Base-by-base conservation (phyloP, 2,113 vertebrate genomes). In the Colossoma macropomum region DNA sequence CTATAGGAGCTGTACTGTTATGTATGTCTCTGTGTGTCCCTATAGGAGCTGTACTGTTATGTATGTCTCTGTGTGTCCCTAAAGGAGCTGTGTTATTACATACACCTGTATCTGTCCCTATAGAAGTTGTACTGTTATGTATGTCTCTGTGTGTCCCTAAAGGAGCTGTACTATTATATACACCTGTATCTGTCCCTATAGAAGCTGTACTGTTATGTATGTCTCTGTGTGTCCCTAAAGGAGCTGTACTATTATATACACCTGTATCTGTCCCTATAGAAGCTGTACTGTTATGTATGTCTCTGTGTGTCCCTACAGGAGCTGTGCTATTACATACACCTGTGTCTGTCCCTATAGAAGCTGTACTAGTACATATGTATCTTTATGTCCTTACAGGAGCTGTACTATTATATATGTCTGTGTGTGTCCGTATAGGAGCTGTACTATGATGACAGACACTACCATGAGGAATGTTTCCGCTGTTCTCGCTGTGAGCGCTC, bases 401-500 rank as follows among this genome's bases (percentile, higher is more conserved):
- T 71, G 34, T 45, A 25, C 34, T 69, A 23, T n/a, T 32, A 69
- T 60, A n/a, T 59, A 7, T 68, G 41, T 79, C 48, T 74, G 21
- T 60, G 12, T 77, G 65, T 84, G n/a, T 74, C 34, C 70, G 75
- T 34, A 0, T 90, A 99, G 98, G 98, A 99, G 89, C 95, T 99
- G 72, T 96, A 96, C 92, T 98, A 97, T 0, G 96, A 99, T 89
- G 93, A 98, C 84, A 93, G 95, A 16, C 95, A 97, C 52, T 99
- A 97, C 94, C 98, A 99, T 0, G 96, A 97, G 84, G 93, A 96
- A 74, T 99, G 98, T 85, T 98, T 99, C 71, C 96, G 96, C 0
- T 99, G 98, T 89, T 96, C 96, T 88, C 97, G 95, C 90, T 99
- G 98, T 2, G 95, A 96, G 27, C 95, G 96, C 75, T 98, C 97